A percentile compares a stretch with the other conserved stretches of the same genome.
These are phyloP conservation scores for Chaenogobius annularis DNA, from an alignment of 2,113 vertebrate genomes.

Conservation along the genomic window DNA sequence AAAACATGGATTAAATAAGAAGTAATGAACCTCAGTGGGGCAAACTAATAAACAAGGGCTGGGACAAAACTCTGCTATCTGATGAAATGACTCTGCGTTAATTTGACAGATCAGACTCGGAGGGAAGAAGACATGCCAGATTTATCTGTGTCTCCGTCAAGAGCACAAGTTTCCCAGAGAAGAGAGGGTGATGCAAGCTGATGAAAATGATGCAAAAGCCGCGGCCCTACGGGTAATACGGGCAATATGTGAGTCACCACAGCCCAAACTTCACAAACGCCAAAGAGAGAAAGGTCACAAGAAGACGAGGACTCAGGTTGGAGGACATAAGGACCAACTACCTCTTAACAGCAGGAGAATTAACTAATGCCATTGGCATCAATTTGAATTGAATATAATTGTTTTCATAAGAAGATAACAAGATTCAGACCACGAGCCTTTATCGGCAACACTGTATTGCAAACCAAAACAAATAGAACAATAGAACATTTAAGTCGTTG, in stretches of 20 bases:
- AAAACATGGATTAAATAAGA: neutral
- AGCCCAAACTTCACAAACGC: conserved; percentile 54
- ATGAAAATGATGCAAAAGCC: conserved; percentile 78
- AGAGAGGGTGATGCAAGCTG: conserved; percentile 75
- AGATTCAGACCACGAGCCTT: neutral
- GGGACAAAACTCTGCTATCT: conserved; percentile 33
- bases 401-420: too few species aligned
- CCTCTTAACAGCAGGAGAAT: neutral
- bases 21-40: conserved; percentile 2
- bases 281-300: conserved; percentile 52
- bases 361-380: neutral
- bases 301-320: conserved; percentile 38
- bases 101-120: conserved; percentile 64
- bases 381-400: too few species aligned
- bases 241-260: conserved; percentile 65
- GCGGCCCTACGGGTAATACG: conserved; percentile 62
- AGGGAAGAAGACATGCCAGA: conserved; percentile 62
- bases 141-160: conserved; percentile 69
- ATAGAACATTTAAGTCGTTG: neutral
- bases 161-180: conserved; percentile 69
- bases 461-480: neutral
- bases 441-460: too few species aligned
- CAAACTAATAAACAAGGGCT: conserved; percentile 46
- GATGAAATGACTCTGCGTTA: conserved; percentile 54
- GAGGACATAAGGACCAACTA: neutral